Evolutionary conservation across 2,113 vertebrate species (phyloP), one percentile per base, ranked within the genome.

Genomic region (Formicarius rufipectus): DNA sequence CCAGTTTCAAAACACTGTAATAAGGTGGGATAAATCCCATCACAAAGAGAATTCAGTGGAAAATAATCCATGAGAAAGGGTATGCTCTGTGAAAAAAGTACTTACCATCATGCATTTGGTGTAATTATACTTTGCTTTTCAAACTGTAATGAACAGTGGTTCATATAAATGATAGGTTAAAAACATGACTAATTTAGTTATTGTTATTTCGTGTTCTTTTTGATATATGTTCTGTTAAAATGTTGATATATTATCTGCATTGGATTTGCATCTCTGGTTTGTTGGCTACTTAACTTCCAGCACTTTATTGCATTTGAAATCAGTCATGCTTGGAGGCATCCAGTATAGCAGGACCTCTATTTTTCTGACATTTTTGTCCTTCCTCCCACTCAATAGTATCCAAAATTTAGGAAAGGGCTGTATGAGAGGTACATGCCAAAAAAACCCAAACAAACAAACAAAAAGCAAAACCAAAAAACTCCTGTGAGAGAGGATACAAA

Each of bases 91-190:
- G 53, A 60, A 90, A 95, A 88, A 87, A 40, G 5, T 49, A 64
- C 53, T 95, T 93, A 66, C 30, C 21, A 50, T 63, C 73, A 78
- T 67, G 9, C 22, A 52, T 87, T 93, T 82, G 25, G 6, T 68
- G 17, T 58, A 96, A 92, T 82, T 89, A 81, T n/a, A 56, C 27
- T 89, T 90, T 14, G 31, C 27, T 89, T 95, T 93, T 91, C 42
- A 72, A 92, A 68, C 21, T 44, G 7, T 79, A 87, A 82, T 84
- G 62, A 94, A 40, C 35, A 78, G 52, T 60, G 17, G 20, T 60
- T 87, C 28, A 44, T 81, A 37, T 21, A 94, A 95, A 89, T 49
- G 13, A 9, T 58, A 84, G 44, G 49, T 91, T 89, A 95, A 89
- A 82, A 95, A 60, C 22, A 60, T 27, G 44, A 35, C 7, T 87